These are phyloP conservation scores for Erpornis zantholeuca DNA, from an alignment of 2,113 vertebrate species.

Conservation along the genomic window DNA sequence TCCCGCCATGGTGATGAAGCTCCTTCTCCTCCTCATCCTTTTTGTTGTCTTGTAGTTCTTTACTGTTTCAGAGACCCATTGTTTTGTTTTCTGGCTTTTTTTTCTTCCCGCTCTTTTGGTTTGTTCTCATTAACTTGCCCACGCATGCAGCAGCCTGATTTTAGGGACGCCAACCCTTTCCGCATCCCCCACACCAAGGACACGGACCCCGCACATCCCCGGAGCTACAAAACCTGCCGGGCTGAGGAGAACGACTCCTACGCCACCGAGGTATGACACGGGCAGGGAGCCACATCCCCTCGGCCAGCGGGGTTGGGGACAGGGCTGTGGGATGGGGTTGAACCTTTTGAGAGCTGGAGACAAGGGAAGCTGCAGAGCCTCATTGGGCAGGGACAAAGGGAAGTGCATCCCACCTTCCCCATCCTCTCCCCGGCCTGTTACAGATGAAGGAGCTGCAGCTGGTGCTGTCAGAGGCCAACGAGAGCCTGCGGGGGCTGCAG, in stretches of 20 bases:
- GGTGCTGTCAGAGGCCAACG: conserved; percentile 79
- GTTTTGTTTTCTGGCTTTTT: conserved; percentile 70
- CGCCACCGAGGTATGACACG: conserved; percentile 72
- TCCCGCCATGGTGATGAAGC: conserved; percentile 81
- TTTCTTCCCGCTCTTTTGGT: conserved; percentile 68
- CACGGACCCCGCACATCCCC: conserved; percentile 69
- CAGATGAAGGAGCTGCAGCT: conserved; percentile 82
- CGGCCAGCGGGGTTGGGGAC: fast-evolving
- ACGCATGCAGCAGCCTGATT: conserved; percentile 92
- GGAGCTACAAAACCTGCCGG: conserved; percentile 75
- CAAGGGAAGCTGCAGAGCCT: not conserved
- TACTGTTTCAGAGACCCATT: conserved; percentile 73
- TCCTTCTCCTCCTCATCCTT: conserved; percentile 89
- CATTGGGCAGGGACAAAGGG: fast-evolving
- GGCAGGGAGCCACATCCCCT: not conserved
- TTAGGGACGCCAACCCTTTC: conserved; percentile 81
- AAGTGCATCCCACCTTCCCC: not conserved
- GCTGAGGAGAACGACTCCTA: conserved; percentile 81
- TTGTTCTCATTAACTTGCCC: conserved; percentile 91
- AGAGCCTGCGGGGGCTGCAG: conserved; percentile 76
- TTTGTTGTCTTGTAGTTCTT: conserved; percentile 89
- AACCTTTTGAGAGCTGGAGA: not conserved
- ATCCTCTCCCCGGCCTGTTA: not conserved
- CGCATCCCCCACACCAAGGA: conserved; percentile 54
- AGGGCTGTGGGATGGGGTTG: not conserved